Evolutionary conservation across 2,797 vertebrate species (phyloP), one percentile per base, ranked within the genome.

Genomic region (Malurus leucopterus): DNA sequence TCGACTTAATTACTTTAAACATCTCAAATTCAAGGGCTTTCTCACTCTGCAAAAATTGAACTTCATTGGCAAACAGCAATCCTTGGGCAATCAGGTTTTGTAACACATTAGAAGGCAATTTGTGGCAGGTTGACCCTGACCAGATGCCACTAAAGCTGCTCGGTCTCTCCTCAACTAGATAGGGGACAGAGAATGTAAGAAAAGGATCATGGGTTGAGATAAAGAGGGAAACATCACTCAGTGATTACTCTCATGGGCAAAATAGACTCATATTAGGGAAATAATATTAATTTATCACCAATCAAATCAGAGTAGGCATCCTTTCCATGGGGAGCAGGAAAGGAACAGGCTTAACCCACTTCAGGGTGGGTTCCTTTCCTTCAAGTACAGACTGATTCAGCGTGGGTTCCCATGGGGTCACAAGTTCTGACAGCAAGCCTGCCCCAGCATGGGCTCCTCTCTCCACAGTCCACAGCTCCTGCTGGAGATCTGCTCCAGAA

Each of bases 331-430:
- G 13, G 1, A 26, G 7, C 3, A 54, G 34, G 36, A 36, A 36
- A 36, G 36, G 36, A 36, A 36, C 36, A 36, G 36, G 36, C 36
- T 36, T 36, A 36, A 36, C 36, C 36, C 36, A 36, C 36, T 36
- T 36, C 36, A 36, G 36, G 11, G 12, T 36, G 36, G 11, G 36
- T 36, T 36, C 36, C 36, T 36, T 36, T 32, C 19, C 22, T 46
- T 54, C 36, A 32, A 36, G 29, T 49, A 5, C 3, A 77, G 4
- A 5, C 21, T 84, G 23, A 11, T 72, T 47, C 40, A 49, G 7
- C 1, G 1, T 16, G 29, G 5, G 7, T 14, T 40, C 5, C 9
- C 5, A 3, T 2, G 6, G 8, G 20, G 15, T 40, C 20, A 30
- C 43, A 53, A 27, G 7, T 38, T 21, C 54, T 80, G 54, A 18